Base-by-base conservation (phyloP, 2,888 invertebrate genomes). In the Trissoscelio sp. region DNA sequence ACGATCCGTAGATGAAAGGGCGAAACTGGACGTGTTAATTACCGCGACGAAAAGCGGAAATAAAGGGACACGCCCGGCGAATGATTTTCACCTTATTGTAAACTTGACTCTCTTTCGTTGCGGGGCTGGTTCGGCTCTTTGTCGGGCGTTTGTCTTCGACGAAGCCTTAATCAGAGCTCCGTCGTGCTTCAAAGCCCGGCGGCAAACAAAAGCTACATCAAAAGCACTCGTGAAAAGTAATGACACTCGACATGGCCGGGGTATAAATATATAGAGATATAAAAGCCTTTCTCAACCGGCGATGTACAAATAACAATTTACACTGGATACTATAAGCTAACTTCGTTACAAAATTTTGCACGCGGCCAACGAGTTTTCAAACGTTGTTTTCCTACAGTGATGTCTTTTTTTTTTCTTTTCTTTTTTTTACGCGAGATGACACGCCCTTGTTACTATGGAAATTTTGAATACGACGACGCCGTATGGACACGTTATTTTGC, bases 191-290 rank as follows among this genome's bases (percentile, higher is more conserved):
- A 80, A 80, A 80, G 80, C 80, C 69, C 66, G 37, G 62, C 74
- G 73, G 78, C 78, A 80, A 83, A 78, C 80, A 78, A 83, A 83
- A 80, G 83, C 78, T 83, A 77, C 83, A 77, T 83, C 83, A 83
- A 83, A 83, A 83, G 83, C 83, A 67, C 74, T 80, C 78, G 78
- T 78, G 81, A 74, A 83, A 83, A 80, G 80, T 75, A 83, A 83
- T 78, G 83, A 80, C 74, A 80, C 83, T 83, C 78, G 79, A 77
- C 82, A 64, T 77, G 60, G 82, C 51, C 37, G 48, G 48, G 12
- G 70, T 75, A 72, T 72, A 73, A 72, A 81, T 79, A 60, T 69
- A 70, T 58, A 58, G 48, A 69, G 57, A 44, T 60, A 78, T 64
- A 77, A 78, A 78, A 67, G 82, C 72, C 66, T 79, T 79, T 79